phyloP scores from a whole-genome alignment of 2,113 vertebrate genomes.

The Oceanodroma tethys region DNA sequence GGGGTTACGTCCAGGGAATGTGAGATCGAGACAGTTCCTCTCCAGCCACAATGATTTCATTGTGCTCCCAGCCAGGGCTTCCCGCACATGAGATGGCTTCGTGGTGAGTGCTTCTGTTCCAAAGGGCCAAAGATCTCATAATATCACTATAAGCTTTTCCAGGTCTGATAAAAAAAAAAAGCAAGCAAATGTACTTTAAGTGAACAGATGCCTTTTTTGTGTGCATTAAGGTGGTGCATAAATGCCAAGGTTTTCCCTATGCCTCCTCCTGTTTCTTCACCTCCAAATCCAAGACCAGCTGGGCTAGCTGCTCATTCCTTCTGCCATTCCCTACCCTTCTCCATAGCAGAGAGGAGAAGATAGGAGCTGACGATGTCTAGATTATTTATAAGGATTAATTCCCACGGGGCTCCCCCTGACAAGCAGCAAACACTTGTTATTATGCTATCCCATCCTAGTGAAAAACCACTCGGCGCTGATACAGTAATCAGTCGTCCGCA shows the following conservation, averaged over 20 bases:
- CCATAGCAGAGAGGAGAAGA: not conserved
- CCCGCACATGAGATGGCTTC: fast-evolving
- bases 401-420: not conserved
- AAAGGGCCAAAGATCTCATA: not conserved
- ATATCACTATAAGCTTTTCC: not conserved
- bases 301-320: not conserved
- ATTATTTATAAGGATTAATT: slow-evolving; percentile 32
- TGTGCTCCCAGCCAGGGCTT: not conserved
- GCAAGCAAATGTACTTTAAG: not conserved
- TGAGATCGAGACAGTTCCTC: not conserved
- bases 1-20: fast-evolving
- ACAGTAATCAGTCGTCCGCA: not conserved
- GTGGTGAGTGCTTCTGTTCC: not conserved
- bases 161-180: not conserved
- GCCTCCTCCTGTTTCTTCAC: not conserved
- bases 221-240: not conserved
- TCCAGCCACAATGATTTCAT: not conserved
- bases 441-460: not conserved
- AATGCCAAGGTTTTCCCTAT: not conserved
- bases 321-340: not conserved
- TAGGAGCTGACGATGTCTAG: not conserved
- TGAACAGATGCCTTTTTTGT: not conserved
- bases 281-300: not conserved
- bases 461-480: not conserved
- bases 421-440: not conserved